A percentile compares a stretch with the other conserved stretches of the same genome.
Evolutionary conservation across 2,888 invertebrate species (phyloP).

Genomic region (Drosophila demipolita): DNA sequence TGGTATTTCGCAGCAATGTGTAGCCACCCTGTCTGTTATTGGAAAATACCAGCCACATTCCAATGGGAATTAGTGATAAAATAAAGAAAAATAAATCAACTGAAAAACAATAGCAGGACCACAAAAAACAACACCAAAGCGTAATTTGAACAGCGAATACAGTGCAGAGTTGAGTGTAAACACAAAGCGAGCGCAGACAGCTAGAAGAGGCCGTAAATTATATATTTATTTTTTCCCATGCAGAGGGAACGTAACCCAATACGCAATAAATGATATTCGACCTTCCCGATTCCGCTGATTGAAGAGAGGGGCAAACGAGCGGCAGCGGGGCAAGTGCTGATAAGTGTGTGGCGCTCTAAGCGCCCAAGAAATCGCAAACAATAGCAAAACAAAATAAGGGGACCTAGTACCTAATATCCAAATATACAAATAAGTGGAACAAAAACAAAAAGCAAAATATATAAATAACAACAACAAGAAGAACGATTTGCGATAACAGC

Average conservation of each 20-base stretch:
- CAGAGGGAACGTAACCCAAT: slow-evolving; percentile 55
- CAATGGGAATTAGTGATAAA: slow-evolving; percentile 70
- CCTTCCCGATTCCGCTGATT: slow-evolving; percentile 43
- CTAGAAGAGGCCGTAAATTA: background rate
- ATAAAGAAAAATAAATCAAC: slow-evolving; percentile 33
- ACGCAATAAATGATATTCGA: slow-evolving; percentile 70
- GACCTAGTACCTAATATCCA: background rate
- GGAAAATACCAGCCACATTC: slow-evolving; percentile 62
- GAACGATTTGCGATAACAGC: slow-evolving; percentile 12
- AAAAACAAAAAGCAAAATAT: slow-evolving; percentile 6
- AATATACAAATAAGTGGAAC: slow-evolving; percentile 2
- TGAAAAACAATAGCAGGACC: slow-evolving; percentile 57
- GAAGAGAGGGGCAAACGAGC: background rate
- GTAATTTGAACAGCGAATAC: slow-evolving; percentile 37
- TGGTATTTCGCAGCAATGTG: background rate
- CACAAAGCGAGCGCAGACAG: background rate
- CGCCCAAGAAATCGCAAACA: slow-evolving; percentile 4
- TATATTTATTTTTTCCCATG: slow-evolving; percentile 33
- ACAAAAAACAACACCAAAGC: slow-evolving; percentile 41
- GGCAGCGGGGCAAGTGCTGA: slow-evolving; percentile 8
- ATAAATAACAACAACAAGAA: slow-evolving; percentile 9
- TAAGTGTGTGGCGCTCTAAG: slow-evolving; percentile 36
- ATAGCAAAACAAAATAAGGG: background rate
- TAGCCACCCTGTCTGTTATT: slow-evolving; percentile 28
- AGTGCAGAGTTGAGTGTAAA: background rate